phyloP scores from a whole-genome alignment of 2,113 vertebrate species.

The Scalopus aquaticus region DNA sequence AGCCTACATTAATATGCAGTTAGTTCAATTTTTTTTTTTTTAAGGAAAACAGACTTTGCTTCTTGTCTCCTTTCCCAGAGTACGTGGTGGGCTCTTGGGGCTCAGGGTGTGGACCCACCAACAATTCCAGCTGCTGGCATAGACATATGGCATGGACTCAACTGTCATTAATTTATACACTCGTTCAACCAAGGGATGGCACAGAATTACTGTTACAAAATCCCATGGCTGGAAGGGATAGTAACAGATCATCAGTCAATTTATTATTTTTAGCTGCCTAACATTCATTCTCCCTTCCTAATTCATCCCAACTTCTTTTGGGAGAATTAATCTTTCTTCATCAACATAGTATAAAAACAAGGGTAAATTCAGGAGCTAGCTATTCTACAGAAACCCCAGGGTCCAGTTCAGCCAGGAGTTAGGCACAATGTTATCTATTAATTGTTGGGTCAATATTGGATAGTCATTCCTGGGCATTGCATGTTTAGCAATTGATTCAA shows the following conservation, averaged over 20 bases:
- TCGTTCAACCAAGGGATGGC: background rate
- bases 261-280: background rate
- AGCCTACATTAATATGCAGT: slow-evolving; percentile 49
- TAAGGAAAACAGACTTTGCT: slow-evolving; percentile 5
- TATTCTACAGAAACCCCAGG: background rate
- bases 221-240: background rate
- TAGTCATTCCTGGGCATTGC: background rate
- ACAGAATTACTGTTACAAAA: background rate
- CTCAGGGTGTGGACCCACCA: background rate
- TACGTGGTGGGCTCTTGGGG: background rate
- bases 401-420: background rate
- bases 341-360: background rate
- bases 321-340: background rate
- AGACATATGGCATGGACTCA: background rate
- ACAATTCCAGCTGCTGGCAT: slow-evolving; percentile 8
- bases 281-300: background rate
- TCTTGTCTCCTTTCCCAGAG: slow-evolving; percentile 50
- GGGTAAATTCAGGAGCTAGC: background rate
- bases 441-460: background rate
- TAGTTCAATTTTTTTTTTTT: slow-evolving; percentile 16
- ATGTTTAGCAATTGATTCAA: background rate
- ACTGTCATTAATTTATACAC: background rate
- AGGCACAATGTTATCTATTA: background rate
- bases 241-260: background rate
- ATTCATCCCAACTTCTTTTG: background rate